Evolutionary conservation across 23 tunicate species (phyloP).

Genomic region (Ascidia mentula): DNA sequence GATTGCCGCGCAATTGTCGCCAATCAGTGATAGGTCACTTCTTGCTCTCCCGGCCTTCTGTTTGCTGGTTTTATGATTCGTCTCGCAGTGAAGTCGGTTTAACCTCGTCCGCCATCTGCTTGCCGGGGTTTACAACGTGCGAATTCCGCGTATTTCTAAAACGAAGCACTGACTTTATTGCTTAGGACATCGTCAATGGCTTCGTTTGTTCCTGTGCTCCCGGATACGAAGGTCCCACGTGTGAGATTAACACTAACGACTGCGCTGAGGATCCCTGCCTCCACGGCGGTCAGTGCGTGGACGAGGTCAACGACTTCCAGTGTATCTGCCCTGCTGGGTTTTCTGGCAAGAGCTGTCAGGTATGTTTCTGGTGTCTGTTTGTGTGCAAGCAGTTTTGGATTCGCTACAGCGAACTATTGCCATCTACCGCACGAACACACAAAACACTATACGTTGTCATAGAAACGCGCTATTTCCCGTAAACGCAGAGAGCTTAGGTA

Average conservation of each 20-base stretch:
- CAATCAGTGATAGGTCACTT: neutral
- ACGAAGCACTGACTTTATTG: neutral
- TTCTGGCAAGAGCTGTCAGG: constrained; percentile 83
- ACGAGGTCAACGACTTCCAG: constrained; percentile 37
- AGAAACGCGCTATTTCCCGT: too few species aligned
- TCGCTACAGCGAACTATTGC: too few species aligned
- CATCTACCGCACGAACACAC: too few species aligned
- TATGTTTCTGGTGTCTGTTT: too few species aligned
- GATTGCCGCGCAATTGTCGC: neutral
- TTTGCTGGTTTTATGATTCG: neutral
- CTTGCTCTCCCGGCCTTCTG: neutral
- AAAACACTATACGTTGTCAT: too few species aligned
- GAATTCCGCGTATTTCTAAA: neutral
- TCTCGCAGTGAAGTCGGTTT: neutral
- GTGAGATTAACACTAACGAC: constrained; percentile 74
- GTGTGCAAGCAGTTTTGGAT: too few species aligned
- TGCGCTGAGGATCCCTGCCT: constrained; percentile 73
- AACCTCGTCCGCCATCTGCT: neutral
- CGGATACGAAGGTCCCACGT: constrained; percentile 50
- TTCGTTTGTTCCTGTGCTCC: constrained; percentile 60
- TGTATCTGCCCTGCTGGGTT: constrained; percentile 67
- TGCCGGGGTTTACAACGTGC: neutral
- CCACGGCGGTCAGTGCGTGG: constrained; percentile 81
- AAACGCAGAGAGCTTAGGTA: too few species aligned
- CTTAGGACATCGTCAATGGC: constrained; percentile 63